Conservation (phyloP, 1,140 invertebrate species). For the Sinella curviseta region DNA sequence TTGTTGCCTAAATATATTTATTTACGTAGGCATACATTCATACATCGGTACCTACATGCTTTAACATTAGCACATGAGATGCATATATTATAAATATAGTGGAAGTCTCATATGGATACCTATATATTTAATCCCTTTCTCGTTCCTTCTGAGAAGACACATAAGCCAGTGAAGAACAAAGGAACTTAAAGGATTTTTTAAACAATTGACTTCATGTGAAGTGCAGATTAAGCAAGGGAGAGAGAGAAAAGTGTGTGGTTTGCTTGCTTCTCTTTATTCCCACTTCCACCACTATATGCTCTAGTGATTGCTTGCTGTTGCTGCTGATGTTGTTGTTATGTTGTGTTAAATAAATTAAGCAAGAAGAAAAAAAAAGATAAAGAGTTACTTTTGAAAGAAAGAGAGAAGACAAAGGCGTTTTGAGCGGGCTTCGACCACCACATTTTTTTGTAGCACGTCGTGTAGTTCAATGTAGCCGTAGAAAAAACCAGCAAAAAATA, state of each 20-base stretch:
- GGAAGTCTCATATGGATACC: too few species aligned
- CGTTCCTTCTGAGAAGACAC: background rate
- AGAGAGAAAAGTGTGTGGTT: background rate
- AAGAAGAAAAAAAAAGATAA: background rate
- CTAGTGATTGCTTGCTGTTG: background rate
- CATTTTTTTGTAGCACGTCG: background rate
- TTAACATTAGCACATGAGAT: too few species aligned
- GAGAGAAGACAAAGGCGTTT: constrained; percentile 8
- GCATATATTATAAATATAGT: too few species aligned
- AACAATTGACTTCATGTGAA: background rate
- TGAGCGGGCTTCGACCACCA: constrained; percentile 20
- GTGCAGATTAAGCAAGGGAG: background rate
- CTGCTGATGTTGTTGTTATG: background rate
- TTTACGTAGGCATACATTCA: too few species aligned
- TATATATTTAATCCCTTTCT: too few species aligned
- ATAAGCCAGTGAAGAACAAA: background rate
- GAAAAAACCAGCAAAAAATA: background rate
- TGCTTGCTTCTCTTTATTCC: background rate
- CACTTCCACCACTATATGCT: background rate
- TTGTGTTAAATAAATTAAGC: constrained; percentile 14
- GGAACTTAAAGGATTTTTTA: background rate
- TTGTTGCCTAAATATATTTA: too few species aligned
- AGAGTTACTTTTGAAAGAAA: background rate
- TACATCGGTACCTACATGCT: too few species aligned
- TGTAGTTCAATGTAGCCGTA: background rate